Conservation (phyloP, 2,888 invertebrate species). For the Scaptomyza polygonia region DNA sequence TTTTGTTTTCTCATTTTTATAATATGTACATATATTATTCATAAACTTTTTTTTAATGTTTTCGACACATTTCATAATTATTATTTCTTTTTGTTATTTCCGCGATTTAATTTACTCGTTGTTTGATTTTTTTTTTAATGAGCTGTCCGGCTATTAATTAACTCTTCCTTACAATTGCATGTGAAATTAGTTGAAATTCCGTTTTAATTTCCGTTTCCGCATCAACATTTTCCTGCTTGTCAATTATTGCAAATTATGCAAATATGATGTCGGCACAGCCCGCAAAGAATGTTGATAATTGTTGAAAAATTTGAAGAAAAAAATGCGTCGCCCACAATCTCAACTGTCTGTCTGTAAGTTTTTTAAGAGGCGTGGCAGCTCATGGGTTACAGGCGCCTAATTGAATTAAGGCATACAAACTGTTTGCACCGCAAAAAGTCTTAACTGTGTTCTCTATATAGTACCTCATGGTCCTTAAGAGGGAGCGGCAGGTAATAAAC, state of each 20-base stretch:
- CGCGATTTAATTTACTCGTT: conserved; percentile 13
- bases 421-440: conserved; percentile 68
- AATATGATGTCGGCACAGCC: conserved; percentile 53
- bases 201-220: conserved; percentile 76
- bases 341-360: not conserved
- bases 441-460: conserved; percentile 24
- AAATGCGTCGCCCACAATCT: conserved; percentile 52
- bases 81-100: conserved; percentile 4
- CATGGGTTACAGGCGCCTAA: conserved; percentile 41
- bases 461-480: conserved; percentile 28
- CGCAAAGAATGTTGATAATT: conserved; percentile 14
- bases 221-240: conserved; percentile 76
- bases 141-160: conserved; percentile 10
- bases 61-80: conserved; percentile 1
- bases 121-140: conserved; percentile 29
- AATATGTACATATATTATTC: not conserved
- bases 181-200: conserved; percentile 71
- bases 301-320: conserved; percentile 66
- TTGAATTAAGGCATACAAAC: conserved; percentile 76
- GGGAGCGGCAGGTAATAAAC: conserved; percentile 58
- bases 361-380: conserved; percentile 13
- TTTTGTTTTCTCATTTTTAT: too few species aligned
- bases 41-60: not conserved
- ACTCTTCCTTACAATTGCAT: conserved; percentile 24
- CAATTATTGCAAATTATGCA: conserved; percentile 78